These are phyloP conservation scores for Drosophila jambulina DNA, from an alignment of 1,140 invertebrate genomes.

Conservation along the genomic window DNA sequence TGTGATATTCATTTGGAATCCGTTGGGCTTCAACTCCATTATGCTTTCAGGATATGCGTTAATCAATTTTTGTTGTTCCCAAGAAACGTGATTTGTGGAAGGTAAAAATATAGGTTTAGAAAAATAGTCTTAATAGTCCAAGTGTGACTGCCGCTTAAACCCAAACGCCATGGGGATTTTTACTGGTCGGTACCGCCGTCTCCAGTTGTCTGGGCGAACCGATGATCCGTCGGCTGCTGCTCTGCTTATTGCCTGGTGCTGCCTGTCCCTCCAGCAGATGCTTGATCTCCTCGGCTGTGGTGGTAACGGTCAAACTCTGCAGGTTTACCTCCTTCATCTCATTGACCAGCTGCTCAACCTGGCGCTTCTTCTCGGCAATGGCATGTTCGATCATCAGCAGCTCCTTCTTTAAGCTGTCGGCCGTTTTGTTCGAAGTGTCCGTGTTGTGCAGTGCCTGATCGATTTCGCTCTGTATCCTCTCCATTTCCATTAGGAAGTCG, in stretches of 20 bases:
- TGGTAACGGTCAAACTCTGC: conserved; percentile 93
- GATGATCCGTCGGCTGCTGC: conserved; percentile 94
- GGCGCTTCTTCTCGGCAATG: conserved; percentile 93
- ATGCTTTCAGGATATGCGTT: conserved; percentile 70
- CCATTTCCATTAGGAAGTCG: conserved; percentile 91
- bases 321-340: conserved; percentile 97
- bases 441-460: conserved; percentile 93
- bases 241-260: conserved; percentile 89
- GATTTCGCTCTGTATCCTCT: conserved; percentile 92
- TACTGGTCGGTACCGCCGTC: conserved; percentile 96
- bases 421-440: conserved; percentile 92
- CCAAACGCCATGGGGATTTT: conserved; percentile 98
- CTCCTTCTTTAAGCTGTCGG: conserved; percentile 92
- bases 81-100: conserved; percentile 52
- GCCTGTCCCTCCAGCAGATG: conserved; percentile 90
- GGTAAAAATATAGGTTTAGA: conserved; percentile 36
- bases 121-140: conserved; percentile 51
- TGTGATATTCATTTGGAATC: conserved; percentile 55
- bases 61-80: conserved; percentile 63
- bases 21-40: conserved; percentile 38
- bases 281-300: conserved; percentile 91
- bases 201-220: conserved; percentile 95
- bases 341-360: conserved; percentile 93
- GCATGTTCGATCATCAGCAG: conserved; percentile 91
- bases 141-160: conserved; percentile 87